Conservation (phyloP, 2,888 invertebrate genomes). For the Pachliopta kotzebuea region DNA sequence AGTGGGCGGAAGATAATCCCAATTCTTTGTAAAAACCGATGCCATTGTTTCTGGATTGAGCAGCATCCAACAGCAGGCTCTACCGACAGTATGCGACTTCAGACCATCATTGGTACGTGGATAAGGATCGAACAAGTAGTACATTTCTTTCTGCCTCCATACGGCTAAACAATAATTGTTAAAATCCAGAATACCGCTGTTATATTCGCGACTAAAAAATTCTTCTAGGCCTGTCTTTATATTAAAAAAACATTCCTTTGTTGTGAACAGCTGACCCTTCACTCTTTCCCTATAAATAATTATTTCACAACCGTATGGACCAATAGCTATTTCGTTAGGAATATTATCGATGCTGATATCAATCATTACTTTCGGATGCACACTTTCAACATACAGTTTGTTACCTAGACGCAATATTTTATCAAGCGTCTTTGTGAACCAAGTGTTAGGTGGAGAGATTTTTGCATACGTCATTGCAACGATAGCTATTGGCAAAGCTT, state of each 20-base stretch:
- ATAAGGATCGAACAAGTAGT: conserved; percentile 84
- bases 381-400: conserved; percentile 78
- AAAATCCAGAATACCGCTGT: conserved; percentile 79
- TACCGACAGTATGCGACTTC: conserved; percentile 76
- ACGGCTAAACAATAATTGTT: conserved; percentile 80
- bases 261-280: conserved; percentile 71
- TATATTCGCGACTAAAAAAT: conserved; percentile 77
- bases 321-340: conserved; percentile 78
- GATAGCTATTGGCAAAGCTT: conserved; percentile 81
- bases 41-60: conserved; percentile 80
- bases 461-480: conserved; percentile 83
- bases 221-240: conserved; percentile 70
- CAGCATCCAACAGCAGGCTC: conserved; percentile 83
- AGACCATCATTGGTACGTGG: conserved; percentile 80
- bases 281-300: conserved; percentile 78
- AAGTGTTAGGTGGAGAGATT: conserved; percentile 82
- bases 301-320: conserved; percentile 80
- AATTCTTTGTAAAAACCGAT: conserved; percentile 74
- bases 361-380: conserved; percentile 67
- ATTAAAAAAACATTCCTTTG: conserved; percentile 75
- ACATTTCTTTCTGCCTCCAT: conserved; percentile 83
- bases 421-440: conserved; percentile 80
- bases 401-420: conserved; percentile 81
- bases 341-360: conserved; percentile 77
- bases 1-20: conserved; percentile 68